phyloP scores from a whole-genome alignment of 2,888 invertebrate species.

The Mesorhabditis belari region DNA sequence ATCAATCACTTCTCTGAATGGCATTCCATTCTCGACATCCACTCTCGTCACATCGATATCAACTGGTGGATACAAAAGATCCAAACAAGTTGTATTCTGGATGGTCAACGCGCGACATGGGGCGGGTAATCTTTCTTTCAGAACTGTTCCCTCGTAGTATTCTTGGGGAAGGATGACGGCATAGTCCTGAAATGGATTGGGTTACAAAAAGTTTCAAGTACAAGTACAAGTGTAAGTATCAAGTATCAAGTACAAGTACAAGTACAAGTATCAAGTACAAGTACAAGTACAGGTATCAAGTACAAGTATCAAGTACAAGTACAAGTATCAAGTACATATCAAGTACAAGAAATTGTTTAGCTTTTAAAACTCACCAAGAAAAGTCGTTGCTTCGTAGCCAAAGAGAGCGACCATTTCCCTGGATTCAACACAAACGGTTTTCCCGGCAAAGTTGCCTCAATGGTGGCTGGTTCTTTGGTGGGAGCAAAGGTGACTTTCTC shows the following conservation, averaged over 20 bases:
- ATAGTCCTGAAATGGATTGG: slow-evolving; percentile 68
- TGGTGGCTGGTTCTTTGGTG: slow-evolving; percentile 55
- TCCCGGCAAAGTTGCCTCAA: slow-evolving; percentile 32
- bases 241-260: no score
- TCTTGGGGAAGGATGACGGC: slow-evolving; percentile 88
- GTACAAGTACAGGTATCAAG: no score
- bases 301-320: no score
- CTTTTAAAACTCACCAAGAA: slow-evolving; percentile 67
- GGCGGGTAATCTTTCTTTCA: slow-evolving; percentile 55
- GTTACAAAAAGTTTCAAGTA: background rate
- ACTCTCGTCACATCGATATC: slow-evolving; percentile 21
- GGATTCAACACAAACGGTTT: slow-evolving; percentile 82
- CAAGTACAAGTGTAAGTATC: background rate
- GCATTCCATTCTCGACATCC: slow-evolving; percentile 52
- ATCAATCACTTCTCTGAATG: slow-evolving; percentile 25
- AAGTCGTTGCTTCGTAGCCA: slow-evolving; percentile 74
- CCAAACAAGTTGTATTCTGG: slow-evolving; percentile 69
- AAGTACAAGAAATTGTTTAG: background rate
- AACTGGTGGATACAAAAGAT: slow-evolving; percentile 76
- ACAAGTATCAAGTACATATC: no score
- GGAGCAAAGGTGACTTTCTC: slow-evolving; percentile 56
- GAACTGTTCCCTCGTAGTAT: slow-evolving; percentile 87
- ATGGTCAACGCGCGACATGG: slow-evolving; percentile 46
- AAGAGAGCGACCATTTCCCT: slow-evolving; percentile 78
- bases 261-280: no score